Base-by-base conservation (phyloP, 2,888 invertebrate species). In the Catocala nupta region DNA sequence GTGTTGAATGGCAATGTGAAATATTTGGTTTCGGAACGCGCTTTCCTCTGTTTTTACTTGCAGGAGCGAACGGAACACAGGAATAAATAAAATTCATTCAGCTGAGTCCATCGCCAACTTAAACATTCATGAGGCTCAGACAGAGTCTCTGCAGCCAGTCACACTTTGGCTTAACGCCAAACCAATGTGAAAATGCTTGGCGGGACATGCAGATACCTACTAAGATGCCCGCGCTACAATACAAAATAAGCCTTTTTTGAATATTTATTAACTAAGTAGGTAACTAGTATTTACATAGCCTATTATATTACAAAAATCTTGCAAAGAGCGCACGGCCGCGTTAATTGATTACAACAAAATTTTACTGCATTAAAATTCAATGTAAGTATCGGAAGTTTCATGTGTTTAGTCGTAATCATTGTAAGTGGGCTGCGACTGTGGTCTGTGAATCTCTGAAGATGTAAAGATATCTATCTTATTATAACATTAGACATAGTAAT, bases 21-120 rank as follows among this genome's bases (percentile, higher is more conserved):
- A 64, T 73, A 76, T 75, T 73, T 73, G 60, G 56, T 55, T 73
- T 70, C 33, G 69, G 69, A 75, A 76, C 72, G 74, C 74, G 65
- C 74, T 75, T 75, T 76, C 69, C 64, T 65, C 7, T 53, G 25
- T 42, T 59, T 53, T 13, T 45, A 3, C 16, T 12, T 39, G 39
- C 34, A 45, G 44, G 4, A 9, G 25, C 12, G 33, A 25, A 42
- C 7, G 7, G 12, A 13, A 39, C 36, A 39, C 36, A n/a, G 50
- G 59, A 53, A 47, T 52, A 47, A 59, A 47, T 33, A 10, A 48
- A 42, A 42, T 59, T 39, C 53, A 53, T 53, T 59, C 1, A 39
- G 39, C 10, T 47, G 11, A 43, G 12, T 47, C 39, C 8, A 36
- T 25, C 11, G 45, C 7, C 1, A 12, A n/a, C 33, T 12, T 47